These are phyloP conservation scores for Pipa parva DNA, from an alignment of 2,113 vertebrate species.

Conservation along the genomic window DNA sequence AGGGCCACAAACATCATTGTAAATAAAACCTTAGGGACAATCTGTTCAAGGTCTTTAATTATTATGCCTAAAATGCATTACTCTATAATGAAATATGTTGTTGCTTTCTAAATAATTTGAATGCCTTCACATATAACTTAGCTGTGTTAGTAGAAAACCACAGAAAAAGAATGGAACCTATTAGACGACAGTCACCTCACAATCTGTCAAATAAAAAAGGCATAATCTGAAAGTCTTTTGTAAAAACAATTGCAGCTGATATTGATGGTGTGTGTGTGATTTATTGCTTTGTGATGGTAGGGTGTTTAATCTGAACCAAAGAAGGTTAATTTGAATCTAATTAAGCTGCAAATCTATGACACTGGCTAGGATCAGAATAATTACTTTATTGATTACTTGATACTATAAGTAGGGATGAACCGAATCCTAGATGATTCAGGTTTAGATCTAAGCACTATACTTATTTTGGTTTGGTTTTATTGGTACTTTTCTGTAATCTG, in stretches of 20 bases:
- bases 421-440: not conserved
- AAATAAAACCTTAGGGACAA: too few relatives aligned
- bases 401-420: not conserved
- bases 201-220: constrained; percentile 2
- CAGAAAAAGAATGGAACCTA: not conserved
- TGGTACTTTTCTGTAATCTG: too few relatives aligned
- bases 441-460: not conserved
- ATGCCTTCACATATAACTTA: not conserved
- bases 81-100: not conserved
- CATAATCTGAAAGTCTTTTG: not conserved
- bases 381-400: constrained; percentile 14
- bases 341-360: constrained; percentile 20
- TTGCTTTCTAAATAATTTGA: not conserved
- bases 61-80: not conserved
- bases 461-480: too few relatives aligned
- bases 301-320: constrained; percentile 21
- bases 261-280: constrained; percentile 19
- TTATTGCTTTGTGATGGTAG: constrained; percentile 5
- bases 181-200: not conserved
- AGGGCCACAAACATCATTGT: too few relatives aligned
- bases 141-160: not conserved
- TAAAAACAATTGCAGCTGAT: constrained; percentile 11
- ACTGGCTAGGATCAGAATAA: constrained; percentile 12
- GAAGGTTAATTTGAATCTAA: constrained; percentile 33
- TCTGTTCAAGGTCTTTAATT: too few relatives aligned